Evolutionary conservation across 1,140 invertebrate species (phyloP).

Genomic region (Lepidostoma basale): DNA sequence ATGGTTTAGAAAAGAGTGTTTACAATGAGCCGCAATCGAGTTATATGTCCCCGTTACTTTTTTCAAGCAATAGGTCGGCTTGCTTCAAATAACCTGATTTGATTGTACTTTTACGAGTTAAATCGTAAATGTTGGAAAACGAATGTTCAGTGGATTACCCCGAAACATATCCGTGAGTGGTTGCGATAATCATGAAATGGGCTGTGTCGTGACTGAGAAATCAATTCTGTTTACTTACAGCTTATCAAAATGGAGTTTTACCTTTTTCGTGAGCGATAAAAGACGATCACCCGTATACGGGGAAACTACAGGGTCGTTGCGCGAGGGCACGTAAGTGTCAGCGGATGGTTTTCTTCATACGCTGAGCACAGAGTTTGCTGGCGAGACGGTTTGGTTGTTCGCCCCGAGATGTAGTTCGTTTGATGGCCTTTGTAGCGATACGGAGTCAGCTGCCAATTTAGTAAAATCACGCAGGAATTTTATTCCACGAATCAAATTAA

Average conservation of each 20-base stretch:
- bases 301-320: constrained; percentile 3
- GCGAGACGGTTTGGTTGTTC: not conserved
- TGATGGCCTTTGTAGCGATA: not conserved
- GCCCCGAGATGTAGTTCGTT: not conserved
- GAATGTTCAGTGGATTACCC: not conserved
- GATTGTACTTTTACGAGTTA: constrained; percentile 3
- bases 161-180: not conserved
- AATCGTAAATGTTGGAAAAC: not conserved
- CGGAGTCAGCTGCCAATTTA: not conserved
- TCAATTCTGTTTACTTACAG: constrained; percentile 4
- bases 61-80: no score
- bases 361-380: not conserved
- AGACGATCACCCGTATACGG: constrained; percentile 5
- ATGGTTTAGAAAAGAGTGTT: no score
- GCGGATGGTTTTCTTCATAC: not conserved
- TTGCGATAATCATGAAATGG: constrained; percentile 3
- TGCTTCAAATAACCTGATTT: no score
- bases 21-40: no score
- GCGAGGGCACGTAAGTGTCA: not conserved
- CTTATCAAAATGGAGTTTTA: constrained; percentile 11
- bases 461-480: no score
- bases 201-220: constrained; percentile 3
- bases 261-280: not conserved
- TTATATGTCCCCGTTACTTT: no score
- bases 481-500: not conserved